Base-by-base conservation (phyloP, 1,140 invertebrate genomes). In the Megalonaias nervosa region DNA sequence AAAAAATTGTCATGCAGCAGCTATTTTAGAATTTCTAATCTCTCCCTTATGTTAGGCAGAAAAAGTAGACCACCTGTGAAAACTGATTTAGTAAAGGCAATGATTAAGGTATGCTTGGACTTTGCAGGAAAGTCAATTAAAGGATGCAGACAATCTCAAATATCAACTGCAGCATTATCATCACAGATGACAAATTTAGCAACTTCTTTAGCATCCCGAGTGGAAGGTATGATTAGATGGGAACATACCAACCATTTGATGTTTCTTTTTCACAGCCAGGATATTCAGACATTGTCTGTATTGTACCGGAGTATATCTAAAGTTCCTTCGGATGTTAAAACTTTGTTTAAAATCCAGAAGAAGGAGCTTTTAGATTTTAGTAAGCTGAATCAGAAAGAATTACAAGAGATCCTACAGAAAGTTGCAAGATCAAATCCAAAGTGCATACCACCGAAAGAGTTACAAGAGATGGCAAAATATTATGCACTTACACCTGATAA, bases 401-500 rank as follows among this genome's bases (percentile, higher is more conserved):
- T 85, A 1, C 76, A 80, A 71, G 26, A 21, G n/a, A 75, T 82
- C 16, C 66, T 85, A 13, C 69, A 76, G 26, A 81, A 74, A 61
- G 60, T 84, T 23, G 67, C 80, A 48, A 38, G 80, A 58, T 58
- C 38, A 56, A 68, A 73, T 19, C 66, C 55, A 38, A 75, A 61
- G 31, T 56, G 23, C 14, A 21, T 65, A 17, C 14, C 15, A 48
- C 59, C 61, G 48, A 16, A 74, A 6, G 4, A n/a, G 38, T 31
- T 77, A 16, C 31, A 59, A 21, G 48, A 75, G 21, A 66, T 84
- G 31, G 31, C 75, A 16, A 57, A 67, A 55, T 17, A 31, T 0
- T 87, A 87, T 79, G 84, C 83, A 0, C 67, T 86, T 14, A 84
- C 84, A 60, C 75, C 82, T 19, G 84, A 85, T 56, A 85, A 85